Conservation (phyloP, 2,888 invertebrate genomes). For the Lithophane ornitopus region DNA sequence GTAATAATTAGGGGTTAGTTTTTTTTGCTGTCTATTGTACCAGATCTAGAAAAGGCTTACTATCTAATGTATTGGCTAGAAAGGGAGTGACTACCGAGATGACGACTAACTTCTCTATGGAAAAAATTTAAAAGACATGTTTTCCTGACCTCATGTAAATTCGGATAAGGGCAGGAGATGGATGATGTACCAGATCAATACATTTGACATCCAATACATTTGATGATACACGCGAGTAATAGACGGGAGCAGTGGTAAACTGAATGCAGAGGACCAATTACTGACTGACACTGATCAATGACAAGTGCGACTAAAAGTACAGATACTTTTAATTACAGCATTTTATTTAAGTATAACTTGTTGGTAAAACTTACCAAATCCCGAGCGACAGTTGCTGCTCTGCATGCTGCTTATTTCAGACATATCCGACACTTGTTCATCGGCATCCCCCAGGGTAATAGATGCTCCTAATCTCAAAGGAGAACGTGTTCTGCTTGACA, state of each 20-base stretch:
- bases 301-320: neutral
- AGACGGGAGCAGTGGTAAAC: neutral
- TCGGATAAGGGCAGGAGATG: no score
- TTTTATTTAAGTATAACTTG: neutral
- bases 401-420: slow-evolving; percentile 90
- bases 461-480: slow-evolving; percentile 74
- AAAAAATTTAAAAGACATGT: no score
- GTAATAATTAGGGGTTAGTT: slow-evolving; percentile 29
- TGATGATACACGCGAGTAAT: neutral
- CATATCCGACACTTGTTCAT: slow-evolving; percentile 88
- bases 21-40: neutral
- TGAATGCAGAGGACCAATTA: neutral
- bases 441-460: slow-evolving; percentile 80
- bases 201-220: no score
- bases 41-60: neutral
- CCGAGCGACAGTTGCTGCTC: slow-evolving; percentile 90
- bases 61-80: no score
- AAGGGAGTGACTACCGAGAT: no score
- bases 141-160: no score
- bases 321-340: neutral
- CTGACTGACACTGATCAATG: neutral
- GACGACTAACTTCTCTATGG: no score
- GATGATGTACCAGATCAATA: neutral
- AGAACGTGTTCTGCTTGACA: slow-evolving; percentile 79
- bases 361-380: slow-evolving; percentile 82